These are phyloP conservation scores for Ctena decussata DNA, from an alignment of 2,888 invertebrate species.

Conservation along the genomic window DNA sequence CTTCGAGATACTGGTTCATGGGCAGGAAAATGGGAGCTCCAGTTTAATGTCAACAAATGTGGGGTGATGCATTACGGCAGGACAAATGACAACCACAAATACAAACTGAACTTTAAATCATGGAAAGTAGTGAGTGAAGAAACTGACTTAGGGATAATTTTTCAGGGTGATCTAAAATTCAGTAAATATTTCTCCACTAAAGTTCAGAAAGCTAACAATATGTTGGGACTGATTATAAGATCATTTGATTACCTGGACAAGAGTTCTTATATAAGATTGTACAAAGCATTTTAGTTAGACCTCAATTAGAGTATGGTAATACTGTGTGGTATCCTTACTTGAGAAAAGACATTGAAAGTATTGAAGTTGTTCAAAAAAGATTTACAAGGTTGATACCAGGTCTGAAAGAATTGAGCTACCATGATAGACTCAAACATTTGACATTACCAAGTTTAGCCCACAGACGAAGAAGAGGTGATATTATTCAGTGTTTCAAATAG, in stretches of 20 bases:
- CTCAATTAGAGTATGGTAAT: not conserved
- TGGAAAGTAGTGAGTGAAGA: not conserved
- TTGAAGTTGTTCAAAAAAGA: not conserved
- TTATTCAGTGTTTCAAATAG: constrained; percentile 15
- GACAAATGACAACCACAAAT: constrained; percentile 5
- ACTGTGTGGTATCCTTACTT: constrained; percentile 7
- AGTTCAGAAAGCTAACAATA: constrained; percentile 2
- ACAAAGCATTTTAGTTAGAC: not conserved
- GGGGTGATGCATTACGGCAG: constrained; percentile 26
- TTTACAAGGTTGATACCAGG: not conserved
- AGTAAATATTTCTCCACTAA: constrained; percentile 27
- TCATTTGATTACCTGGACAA: not conserved
- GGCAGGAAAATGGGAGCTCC: constrained; percentile 24
- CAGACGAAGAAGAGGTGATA: constrained; percentile 19
- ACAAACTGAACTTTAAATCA: constrained; percentile 19
- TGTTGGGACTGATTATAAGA: not conserved
- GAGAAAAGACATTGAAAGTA: constrained; percentile 15
- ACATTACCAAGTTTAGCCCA: constrained; percentile 14
- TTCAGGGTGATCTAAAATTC: constrained; percentile 27
- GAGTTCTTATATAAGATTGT: not conserved
- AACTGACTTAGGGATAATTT: constrained; percentile 9
- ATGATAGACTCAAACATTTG: not conserved
- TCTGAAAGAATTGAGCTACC: not conserved
- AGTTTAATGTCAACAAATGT: constrained; percentile 29
- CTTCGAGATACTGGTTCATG: not conserved